Percentiles rank a stretch among this genome's conserved stretches.
These are phyloP conservation scores for Myodes glareolus DNA, from an alignment of 2,113 vertebrate species.

Conservation along the genomic window DNA sequence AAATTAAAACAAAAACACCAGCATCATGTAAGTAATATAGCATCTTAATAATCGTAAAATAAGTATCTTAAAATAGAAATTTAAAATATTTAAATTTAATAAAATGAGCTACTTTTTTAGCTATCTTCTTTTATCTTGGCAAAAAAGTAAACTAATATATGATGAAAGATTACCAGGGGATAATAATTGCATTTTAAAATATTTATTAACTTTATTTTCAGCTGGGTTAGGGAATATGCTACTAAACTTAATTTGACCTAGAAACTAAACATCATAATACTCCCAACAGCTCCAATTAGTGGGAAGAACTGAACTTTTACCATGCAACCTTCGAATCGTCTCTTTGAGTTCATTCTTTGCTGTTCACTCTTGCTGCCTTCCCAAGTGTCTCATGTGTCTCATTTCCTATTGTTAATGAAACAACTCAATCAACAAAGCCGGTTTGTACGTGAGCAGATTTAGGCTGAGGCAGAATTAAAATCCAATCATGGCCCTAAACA, in stretches of 20 bases:
- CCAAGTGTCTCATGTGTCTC: conserved; percentile 84
- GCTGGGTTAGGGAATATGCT: conserved; percentile 73
- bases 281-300: conserved; percentile 88
- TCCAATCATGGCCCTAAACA: neutral
- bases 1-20: neutral
- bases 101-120: conserved; percentile 45
- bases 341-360: conserved; percentile 84
- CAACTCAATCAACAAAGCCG: conserved; percentile 86
- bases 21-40: neutral
- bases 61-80: conserved; percentile 10
- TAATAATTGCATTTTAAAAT: conserved; percentile 72
- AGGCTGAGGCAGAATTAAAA: conserved; percentile 70
- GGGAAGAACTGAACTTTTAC: conserved; percentile 83
- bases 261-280: conserved; percentile 82
- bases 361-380: conserved; percentile 82
- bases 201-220: conserved; percentile 81
- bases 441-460: conserved; percentile 72
- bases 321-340: conserved; percentile 86
- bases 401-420: conserved; percentile 87
- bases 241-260: conserved; percentile 85
- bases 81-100: conserved; percentile 44
- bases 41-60: conserved; percentile 43
- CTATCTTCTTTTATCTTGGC: conserved; percentile 36
- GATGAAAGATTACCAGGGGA: conserved; percentile 56
- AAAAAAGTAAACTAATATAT: conserved; percentile 60